phyloP scores from a whole-genome alignment of 1,140 invertebrate genomes.

The Drosophila tropicalis region DNA sequence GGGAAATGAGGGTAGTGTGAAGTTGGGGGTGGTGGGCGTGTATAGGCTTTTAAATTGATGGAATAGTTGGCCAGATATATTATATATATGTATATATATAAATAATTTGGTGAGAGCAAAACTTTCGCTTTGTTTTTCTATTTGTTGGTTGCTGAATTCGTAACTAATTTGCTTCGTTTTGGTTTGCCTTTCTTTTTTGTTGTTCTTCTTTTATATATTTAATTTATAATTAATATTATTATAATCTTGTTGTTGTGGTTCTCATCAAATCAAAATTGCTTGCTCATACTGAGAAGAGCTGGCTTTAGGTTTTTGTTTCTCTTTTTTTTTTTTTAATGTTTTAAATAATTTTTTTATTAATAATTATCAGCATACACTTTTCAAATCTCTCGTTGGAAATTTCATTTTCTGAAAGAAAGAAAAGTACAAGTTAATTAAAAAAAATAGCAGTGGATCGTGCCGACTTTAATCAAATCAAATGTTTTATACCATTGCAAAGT shows the following conservation, averaged over 20 bases:
- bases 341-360: constrained; percentile 83
- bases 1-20: constrained; percentile 23
- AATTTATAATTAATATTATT: constrained; percentile 75
- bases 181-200: constrained; percentile 27
- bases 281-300: constrained; percentile 55
- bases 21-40: constrained; percentile 16
- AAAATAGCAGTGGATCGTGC: not conserved
- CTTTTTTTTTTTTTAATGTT: constrained; percentile 74
- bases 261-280: constrained; percentile 68
- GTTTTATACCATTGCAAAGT: not conserved
- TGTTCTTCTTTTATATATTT: constrained; percentile 40
- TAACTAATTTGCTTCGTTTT: constrained; percentile 63
- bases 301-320: constrained; percentile 49
- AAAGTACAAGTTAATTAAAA: constrained; percentile 9
- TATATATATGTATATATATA: constrained; percentile 19
- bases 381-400: constrained; percentile 83
- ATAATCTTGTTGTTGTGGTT: constrained; percentile 57
- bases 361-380: constrained; percentile 83
- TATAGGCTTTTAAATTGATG: constrained; percentile 19
- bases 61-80: constrained; percentile 39
- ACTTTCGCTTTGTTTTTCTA: constrained; percentile 1
- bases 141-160: constrained; percentile 38
- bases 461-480: not conserved
- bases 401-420: constrained; percentile 76
- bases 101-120: constrained; percentile 22